Evolutionary conservation across 2,888 invertebrate species (phyloP), one percentile per base, ranked within the genome.

Genomic region (Stenurella melanura): DNA sequence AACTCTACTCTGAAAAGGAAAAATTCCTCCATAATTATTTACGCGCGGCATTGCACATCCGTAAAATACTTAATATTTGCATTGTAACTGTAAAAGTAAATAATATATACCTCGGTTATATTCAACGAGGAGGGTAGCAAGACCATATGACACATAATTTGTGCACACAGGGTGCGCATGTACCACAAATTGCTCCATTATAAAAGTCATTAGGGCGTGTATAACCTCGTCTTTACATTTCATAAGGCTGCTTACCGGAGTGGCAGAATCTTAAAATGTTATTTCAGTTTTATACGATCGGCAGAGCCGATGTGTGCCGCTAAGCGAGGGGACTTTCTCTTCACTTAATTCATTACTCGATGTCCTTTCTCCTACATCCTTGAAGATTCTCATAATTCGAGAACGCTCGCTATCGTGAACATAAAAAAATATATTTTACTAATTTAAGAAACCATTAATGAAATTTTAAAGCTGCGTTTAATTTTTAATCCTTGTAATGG

Each of bases 151-250:
- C 60, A 70, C 70, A 50, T 70, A 70, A 70, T 60, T 70, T 26
- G 60, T 42, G 70, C 70, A 70, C 70, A 70, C 38, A 58, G 70
- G 70, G 58, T 57, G 34, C 58, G 18, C 70, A 58, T 70, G 70
- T 42, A 70, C 70, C 70, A 82, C 75, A 83, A 86, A 86, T 86
- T 85, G 84, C 84, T 86, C 85, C 82, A 87, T 87, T 87, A 87
- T 84, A 80, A 85, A 84, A 86, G 78, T 83, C 85, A 86, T 85
- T 84, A 85, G 83, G 79, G 86, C 86, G 84, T 85, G 80, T 81
- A 81, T 83, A 86, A 86, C 81, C 60, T 78, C 81, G 82, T 82
- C 82, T 85, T 83, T 82, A 83, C 82, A 84, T 85, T 83, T 83
- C 83, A 81, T 81, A 81, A 82, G 76, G 79, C 79, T 79, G 81